Conservation (phyloP, 2,113 vertebrate genomes). For the Reinhardtius hippoglossoides region DNA sequence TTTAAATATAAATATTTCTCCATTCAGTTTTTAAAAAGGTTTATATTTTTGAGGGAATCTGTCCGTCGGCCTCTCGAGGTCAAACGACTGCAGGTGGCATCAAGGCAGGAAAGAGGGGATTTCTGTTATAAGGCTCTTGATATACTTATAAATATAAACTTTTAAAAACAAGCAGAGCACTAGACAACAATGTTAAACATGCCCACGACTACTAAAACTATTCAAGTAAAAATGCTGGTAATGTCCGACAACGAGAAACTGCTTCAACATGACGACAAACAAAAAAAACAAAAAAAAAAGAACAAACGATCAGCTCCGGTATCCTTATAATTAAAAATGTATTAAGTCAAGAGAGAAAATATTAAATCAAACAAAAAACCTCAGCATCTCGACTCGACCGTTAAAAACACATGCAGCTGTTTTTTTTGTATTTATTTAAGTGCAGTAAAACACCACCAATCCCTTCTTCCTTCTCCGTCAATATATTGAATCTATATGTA, state of each 20-base stretch:
- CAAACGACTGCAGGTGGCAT: constrained; percentile 39
- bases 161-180: constrained; percentile 22
- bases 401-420: constrained; percentile 27
- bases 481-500: constrained; percentile 35
- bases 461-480: constrained; percentile 26
- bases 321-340: constrained; percentile 14
- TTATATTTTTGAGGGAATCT: constrained; percentile 63
- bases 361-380: constrained; percentile 14
- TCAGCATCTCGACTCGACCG: constrained; percentile 36
- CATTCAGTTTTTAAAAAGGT: constrained; percentile 84
- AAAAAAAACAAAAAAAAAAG: too few relatives aligned
- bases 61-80: constrained; percentile 12
- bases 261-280: constrained; percentile 33
- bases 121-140: constrained; percentile 39
- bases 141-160: constrained; percentile 13
- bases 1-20: constrained; percentile 88
- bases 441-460: constrained; percentile 68
- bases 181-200: constrained; percentile 37
- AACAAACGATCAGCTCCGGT: background rate
- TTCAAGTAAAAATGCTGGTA: constrained; percentile 77
- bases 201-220: constrained; percentile 20
- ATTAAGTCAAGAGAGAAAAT: background rate
- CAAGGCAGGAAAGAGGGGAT: constrained; percentile 13
- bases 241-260: constrained; percentile 55
- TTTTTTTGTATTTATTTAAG: constrained; percentile 43